A percentile compares a stretch with the other conserved stretches of the same genome.
These are phyloP conservation scores for Cerastis rubricosa DNA, from an alignment of 2,888 invertebrate genomes.

Conservation along the genomic window DNA sequence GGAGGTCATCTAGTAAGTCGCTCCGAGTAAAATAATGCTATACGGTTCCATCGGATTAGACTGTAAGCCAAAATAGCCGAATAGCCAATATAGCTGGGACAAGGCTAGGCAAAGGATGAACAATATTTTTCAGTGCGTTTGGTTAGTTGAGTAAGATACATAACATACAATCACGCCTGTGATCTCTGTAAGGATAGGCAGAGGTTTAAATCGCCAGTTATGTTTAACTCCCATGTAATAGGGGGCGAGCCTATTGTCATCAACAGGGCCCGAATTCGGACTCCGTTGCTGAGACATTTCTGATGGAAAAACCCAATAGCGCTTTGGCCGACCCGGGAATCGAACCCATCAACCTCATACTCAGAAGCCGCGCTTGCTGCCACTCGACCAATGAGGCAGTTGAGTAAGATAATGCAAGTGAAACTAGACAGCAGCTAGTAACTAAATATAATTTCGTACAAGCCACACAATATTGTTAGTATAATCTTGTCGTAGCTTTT, in stretches of 20 bases:
- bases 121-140: not conserved
- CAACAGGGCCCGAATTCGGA: too few species aligned
- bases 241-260: too few species aligned
- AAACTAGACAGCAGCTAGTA: not conserved
- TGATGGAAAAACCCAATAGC: too few species aligned
- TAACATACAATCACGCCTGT: too few species aligned
- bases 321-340: too few species aligned
- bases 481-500: conserved; percentile 30
- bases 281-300: too few species aligned
- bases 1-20: not conserved
- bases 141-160: not conserved
- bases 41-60: not conserved
- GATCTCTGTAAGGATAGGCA: too few species aligned
- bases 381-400: too few species aligned
- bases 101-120: not conserved
- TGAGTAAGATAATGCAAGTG: not conserved
- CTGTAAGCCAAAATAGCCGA: not conserved
- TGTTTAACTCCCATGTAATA: too few species aligned
- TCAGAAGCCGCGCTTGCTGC: too few species aligned
- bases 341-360: too few species aligned
- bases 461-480: conserved; percentile 12
- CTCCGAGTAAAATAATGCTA: not conserved
- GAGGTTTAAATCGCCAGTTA: too few species aligned
- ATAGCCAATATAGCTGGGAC: not conserved
- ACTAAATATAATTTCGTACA: conserved; percentile 28